A percentile compares a stretch with the other conserved stretches of the same genome.
Conservation (phyloP, 2,113 vertebrate species). For the Boleophthalmus pectinirostris region DNA sequence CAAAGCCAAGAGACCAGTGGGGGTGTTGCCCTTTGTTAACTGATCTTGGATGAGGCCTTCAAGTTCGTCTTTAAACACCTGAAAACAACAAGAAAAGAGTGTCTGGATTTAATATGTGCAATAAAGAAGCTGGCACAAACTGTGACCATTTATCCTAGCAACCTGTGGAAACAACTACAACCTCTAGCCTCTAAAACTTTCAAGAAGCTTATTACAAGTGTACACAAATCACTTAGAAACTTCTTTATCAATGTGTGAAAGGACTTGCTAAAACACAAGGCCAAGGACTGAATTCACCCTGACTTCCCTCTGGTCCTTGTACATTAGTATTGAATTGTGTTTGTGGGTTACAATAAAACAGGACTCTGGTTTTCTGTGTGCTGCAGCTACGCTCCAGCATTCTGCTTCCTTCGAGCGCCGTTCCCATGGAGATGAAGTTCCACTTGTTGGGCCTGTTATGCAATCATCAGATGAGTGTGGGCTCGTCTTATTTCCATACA, state of each 20-base stretch:
- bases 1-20: slow-evolving; percentile 87
- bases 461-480: slow-evolving; percentile 73
- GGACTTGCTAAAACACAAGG: slow-evolving; percentile 24
- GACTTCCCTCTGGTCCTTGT: slow-evolving; percentile 45
- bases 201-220: slow-evolving; percentile 41
- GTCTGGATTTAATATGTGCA: background rate
- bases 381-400: slow-evolving; percentile 53
- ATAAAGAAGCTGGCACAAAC: background rate
- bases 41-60: slow-evolving; percentile 95
- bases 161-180: slow-evolving; percentile 20
- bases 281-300: slow-evolving; percentile 34
- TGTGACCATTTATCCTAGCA: slow-evolving; percentile 3
- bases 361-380: slow-evolving; percentile 32
- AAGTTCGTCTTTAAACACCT: slow-evolving; percentile 97
- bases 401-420: slow-evolving; percentile 64
- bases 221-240: slow-evolving; percentile 60
- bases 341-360: slow-evolving; percentile 31
- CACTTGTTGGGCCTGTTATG: slow-evolving; percentile 75
- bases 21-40: slow-evolving; percentile 92
- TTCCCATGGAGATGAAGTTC: slow-evolving; percentile 75
- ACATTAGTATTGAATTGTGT: slow-evolving; percentile 38
- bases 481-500: slow-evolving; percentile 66
- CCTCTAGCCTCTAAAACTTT: slow-evolving; percentile 30
- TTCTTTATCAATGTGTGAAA: slow-evolving; percentile 51
- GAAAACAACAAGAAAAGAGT: slow-evolving; percentile 32